phyloP scores from a whole-genome alignment of 2,113 vertebrate genomes.

The Boulengeromyrus knoepffleri region DNA sequence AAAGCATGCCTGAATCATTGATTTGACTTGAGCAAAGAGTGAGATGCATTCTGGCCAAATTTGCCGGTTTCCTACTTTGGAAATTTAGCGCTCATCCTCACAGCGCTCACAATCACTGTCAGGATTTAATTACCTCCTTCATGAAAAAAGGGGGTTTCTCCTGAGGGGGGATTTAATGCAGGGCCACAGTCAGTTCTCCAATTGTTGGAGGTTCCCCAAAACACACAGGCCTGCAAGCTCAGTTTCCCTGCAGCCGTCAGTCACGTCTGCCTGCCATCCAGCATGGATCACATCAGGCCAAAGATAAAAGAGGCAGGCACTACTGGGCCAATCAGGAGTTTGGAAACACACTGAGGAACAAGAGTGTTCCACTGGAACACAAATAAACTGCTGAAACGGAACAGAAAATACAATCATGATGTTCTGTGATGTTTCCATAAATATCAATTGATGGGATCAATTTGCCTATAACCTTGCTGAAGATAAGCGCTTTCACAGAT shows the following conservation, averaged over 20 bases:
- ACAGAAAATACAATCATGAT: background rate
- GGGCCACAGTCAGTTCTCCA: slow-evolving; percentile 35
- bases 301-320: slow-evolving; percentile 23
- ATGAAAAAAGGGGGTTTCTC: slow-evolving; percentile 29
- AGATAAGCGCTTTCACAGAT: background rate
- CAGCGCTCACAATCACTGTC: slow-evolving; percentile 30
- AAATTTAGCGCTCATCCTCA: slow-evolving; percentile 24
- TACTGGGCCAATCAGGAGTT: slow-evolving; percentile 20
- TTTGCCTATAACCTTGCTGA: background rate
- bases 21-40: background rate
- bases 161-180: slow-evolving; percentile 39
- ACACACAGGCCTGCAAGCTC: slow-evolving; percentile 31
- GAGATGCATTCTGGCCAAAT: background rate
- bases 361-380: background rate
- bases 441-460: background rate
- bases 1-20: background rate
- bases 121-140: slow-evolving; percentile 34
- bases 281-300: slow-evolving; percentile 48
- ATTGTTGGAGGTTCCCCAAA: slow-evolving; percentile 31
- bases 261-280: slow-evolving; percentile 45
- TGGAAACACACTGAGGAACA: background rate
- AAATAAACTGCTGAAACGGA: background rate
- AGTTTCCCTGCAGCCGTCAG: slow-evolving; percentile 36
- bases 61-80: background rate
- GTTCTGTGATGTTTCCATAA: background rate